Percentiles rank a stretch among this genome's conserved stretches.
phyloP scores from a whole-genome alignment of 2,888 invertebrate species.

The Eucera pruinosa region DNA sequence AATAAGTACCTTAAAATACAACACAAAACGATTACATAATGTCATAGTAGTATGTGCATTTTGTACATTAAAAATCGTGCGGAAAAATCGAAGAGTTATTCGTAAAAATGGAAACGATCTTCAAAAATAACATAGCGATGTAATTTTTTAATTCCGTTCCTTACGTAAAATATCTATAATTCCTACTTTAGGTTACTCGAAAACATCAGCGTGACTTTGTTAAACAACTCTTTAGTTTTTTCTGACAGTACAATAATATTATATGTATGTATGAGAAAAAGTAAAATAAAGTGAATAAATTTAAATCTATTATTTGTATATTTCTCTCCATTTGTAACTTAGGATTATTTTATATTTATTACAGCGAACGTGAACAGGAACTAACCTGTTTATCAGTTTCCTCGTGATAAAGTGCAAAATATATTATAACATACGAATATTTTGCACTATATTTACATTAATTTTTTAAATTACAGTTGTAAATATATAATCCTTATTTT shows the following conservation, averaged over 20 bases:
- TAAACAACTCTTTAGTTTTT: background rate
- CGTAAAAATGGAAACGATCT: background rate
- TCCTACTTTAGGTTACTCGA: conserved; percentile 3
- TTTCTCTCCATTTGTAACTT: background rate
- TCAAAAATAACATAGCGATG: background rate
- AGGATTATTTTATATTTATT: conserved; percentile 8
- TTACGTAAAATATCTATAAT: background rate
- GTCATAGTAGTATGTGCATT: background rate
- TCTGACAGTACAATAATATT: background rate
- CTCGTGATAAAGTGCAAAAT: conserved; percentile 3
- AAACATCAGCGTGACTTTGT: background rate
- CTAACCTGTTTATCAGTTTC: conserved; percentile 36
- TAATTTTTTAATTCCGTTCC: background rate
- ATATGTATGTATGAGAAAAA: background rate
- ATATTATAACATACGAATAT: background rate
- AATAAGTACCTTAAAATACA: conserved; percentile 49
- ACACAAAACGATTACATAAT: conserved; percentile 50
- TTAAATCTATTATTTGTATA: background rate
- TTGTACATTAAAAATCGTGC: background rate
- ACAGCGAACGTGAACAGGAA: background rate
- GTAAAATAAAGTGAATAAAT: background rate
- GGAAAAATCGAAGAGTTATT: too few species aligned
- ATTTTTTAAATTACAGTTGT: background rate
- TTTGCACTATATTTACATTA: background rate
- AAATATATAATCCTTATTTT: conserved; percentile 7